Percentiles rank a stretch among this genome's conserved stretches.
phyloP scores from a whole-genome alignment of 2,113 vertebrate species.

The Neopipo cinnamomea region DNA sequence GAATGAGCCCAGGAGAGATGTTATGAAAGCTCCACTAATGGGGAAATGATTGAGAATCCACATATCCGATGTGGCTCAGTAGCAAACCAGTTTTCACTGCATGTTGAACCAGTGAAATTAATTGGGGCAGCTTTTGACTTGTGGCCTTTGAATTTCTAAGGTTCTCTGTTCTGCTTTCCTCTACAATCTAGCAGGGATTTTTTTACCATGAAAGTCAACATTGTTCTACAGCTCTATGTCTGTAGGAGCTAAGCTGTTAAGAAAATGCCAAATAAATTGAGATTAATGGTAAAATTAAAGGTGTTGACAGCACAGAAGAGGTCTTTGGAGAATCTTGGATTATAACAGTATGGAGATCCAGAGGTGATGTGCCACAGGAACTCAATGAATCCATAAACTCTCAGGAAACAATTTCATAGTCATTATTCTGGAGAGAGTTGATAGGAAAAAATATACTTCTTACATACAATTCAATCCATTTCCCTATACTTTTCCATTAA shows the following conservation, averaged over 20 bases:
- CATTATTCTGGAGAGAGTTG: not conserved
- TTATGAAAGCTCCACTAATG: constrained; percentile 34
- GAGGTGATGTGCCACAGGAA: not conserved
- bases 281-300: not conserved
- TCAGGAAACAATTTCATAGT: not conserved
- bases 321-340: not conserved
- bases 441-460: not conserved
- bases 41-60: constrained; percentile 44
- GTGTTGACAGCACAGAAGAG: not conserved
- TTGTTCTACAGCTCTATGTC: not conserved
- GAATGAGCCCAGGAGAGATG: constrained; percentile 17
- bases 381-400: not conserved
- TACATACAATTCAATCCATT: not conserved
- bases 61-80: not conserved
- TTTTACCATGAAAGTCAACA: not conserved
- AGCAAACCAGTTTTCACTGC: constrained; percentile 26
- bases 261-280: constrained; percentile 1
- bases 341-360: not conserved
- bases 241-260: not conserved
- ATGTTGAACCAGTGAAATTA: not conserved
- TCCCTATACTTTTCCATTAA: not conserved
- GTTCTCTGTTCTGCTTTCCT: constrained; percentile 24
- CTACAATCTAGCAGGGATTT: not conserved
- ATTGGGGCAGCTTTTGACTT: constrained; percentile 20
- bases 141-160: constrained; percentile 19